Conservation (phyloP, 2,113 vertebrate species). For the Nothocercus nigrocapillus region DNA sequence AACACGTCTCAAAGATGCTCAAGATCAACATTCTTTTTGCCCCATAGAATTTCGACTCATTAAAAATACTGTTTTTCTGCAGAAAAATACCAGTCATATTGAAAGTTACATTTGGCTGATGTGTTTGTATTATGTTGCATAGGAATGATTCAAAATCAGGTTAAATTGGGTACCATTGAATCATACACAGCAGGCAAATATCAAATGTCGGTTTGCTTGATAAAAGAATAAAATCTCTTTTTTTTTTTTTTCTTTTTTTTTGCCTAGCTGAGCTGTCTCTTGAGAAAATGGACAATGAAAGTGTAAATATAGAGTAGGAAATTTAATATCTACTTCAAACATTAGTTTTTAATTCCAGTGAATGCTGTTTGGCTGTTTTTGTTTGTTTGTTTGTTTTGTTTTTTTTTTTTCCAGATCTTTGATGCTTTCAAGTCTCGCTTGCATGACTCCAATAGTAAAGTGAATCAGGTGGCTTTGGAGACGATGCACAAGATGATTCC, state of each 20-base stretch:
- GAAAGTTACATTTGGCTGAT: not conserved
- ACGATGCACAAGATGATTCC: constrained; percentile 87
- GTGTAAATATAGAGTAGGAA: not conserved
- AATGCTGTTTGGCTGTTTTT: not conserved
- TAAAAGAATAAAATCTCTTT: accelerated
- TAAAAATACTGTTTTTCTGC: not conserved
- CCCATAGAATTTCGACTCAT: not conserved
- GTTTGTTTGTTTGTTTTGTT: not conserved
- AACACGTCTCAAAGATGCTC: not conserved
- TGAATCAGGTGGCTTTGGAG: constrained; percentile 89
- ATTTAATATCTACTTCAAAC: accelerated
- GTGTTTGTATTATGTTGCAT: not conserved
- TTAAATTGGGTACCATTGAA: not conserved
- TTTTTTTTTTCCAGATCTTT: constrained; percentile 82
- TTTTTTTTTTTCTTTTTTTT: not conserved
- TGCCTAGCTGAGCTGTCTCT: not conserved
- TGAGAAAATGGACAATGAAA: accelerated
- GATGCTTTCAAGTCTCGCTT: constrained; percentile 90
- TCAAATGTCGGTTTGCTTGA: not conserved
- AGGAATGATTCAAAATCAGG: not conserved
- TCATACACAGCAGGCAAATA: accelerated
- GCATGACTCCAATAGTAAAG: constrained; percentile 95
- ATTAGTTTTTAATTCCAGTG: accelerated
- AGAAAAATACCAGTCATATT: not conserved
- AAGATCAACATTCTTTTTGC: not conserved